These are phyloP conservation scores for Empidonax traillii DNA, from an alignment of 2,113 vertebrate genomes.

Conservation along the genomic window DNA sequence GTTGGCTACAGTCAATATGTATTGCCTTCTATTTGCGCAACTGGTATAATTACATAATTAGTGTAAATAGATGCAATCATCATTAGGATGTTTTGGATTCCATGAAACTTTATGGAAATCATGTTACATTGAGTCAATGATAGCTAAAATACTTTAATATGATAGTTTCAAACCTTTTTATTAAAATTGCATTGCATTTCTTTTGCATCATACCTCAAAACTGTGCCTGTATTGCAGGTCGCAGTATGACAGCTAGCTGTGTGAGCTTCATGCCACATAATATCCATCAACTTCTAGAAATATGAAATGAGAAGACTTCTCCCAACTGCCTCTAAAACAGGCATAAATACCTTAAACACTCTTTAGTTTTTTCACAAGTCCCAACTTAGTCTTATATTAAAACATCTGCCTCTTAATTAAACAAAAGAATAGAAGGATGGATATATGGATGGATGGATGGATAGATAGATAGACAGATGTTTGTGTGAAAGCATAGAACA, in stretches of 20 bases:
- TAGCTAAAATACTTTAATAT: not conserved
- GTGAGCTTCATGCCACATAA: not conserved
- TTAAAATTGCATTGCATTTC: not conserved
- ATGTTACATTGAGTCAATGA: not conserved
- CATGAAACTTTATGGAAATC: conserved; percentile 39
- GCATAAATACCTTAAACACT: not conserved
- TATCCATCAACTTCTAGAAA: not conserved
- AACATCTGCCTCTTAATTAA: not conserved
- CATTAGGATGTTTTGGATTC: conserved; percentile 37
- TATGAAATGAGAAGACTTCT: not conserved
- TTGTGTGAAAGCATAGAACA: not conserved
- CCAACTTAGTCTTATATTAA: not conserved
- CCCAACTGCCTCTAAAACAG: not conserved
- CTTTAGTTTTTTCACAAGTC: not conserved
- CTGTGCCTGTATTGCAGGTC: not conserved
- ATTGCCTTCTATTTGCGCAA: conserved; percentile 41
- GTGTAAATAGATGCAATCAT: conserved; percentile 50
- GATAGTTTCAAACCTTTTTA: not conserved
- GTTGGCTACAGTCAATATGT: not conserved
- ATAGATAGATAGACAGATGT: not conserved
- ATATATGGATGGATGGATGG: not conserved
- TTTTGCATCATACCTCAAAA: not conserved
- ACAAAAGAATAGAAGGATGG: not conserved
- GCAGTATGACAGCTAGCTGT: not conserved
- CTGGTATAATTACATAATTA: conserved; percentile 58